phyloP scores from a whole-genome alignment of 2,888 invertebrate genomes.

The Drosophila pullipes region DNA sequence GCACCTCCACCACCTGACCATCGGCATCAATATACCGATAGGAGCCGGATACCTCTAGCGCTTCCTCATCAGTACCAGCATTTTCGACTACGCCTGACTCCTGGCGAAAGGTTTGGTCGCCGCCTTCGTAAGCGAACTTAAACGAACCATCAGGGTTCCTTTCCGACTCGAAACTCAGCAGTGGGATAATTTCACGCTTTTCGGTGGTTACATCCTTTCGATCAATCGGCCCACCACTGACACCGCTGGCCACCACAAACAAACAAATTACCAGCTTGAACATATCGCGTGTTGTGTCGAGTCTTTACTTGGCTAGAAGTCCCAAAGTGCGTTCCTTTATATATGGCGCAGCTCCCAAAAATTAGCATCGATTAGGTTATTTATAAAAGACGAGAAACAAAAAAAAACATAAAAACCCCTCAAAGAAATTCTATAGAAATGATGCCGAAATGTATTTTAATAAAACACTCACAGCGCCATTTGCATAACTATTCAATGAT shows the following conservation, averaged over 20 bases:
- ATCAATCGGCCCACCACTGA: conserved; percentile 67
- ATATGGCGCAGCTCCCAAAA: conserved; percentile 68
- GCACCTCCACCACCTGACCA: conserved; percentile 79
- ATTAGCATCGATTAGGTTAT: conserved; percentile 78
- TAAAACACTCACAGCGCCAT: conserved; percentile 69
- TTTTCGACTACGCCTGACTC: conserved; percentile 73
- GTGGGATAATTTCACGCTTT: conserved; percentile 66
- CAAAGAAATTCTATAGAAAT: conserved; percentile 75
- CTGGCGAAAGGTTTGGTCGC: conserved; percentile 76
- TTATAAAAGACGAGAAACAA: conserved; percentile 35
- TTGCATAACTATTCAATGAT: conserved; percentile 67
- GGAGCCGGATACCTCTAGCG: conserved; percentile 79
- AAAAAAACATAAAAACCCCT: conserved; percentile 30
- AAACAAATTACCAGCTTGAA: conserved; percentile 73
- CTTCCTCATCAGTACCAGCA: conserved; percentile 81
- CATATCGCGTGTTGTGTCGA: conserved; percentile 60
- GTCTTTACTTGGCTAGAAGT: conserved; percentile 56
- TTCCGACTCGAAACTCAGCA: conserved; percentile 73
- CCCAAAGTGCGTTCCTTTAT: conserved; percentile 63
- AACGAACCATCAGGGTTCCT: conserved; percentile 82
- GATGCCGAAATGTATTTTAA: conserved; percentile 55
- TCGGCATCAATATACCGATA: conserved; percentile 84
- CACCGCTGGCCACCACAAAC: conserved; percentile 64
- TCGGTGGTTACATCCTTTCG: conserved; percentile 58
- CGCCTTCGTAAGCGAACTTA: conserved; percentile 80